These are phyloP conservation scores for Pituophis catenifer DNA, from an alignment of 2,113 vertebrate species.

Conservation along the genomic window DNA sequence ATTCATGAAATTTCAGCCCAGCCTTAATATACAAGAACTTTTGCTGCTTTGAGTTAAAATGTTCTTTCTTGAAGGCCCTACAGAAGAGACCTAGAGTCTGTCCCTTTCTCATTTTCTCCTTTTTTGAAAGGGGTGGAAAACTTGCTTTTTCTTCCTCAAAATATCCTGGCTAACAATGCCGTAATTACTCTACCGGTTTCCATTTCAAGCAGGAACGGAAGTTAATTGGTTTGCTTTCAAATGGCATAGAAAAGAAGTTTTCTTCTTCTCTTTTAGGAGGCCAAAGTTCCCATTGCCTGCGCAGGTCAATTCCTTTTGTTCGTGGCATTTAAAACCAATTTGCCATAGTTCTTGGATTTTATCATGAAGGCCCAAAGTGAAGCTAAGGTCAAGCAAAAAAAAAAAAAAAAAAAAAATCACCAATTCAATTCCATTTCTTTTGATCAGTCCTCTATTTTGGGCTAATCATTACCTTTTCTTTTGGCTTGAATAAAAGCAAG, in stretches of 20 bases:
- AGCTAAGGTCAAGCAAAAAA: not conserved
- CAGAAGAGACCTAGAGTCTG: not conserved
- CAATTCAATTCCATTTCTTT: not conserved
- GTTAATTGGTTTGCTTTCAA: not conserved
- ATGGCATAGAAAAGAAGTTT: not conserved
- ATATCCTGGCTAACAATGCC: not conserved
- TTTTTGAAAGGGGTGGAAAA: not conserved
- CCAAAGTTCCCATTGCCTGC: not conserved
- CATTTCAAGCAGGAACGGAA: not conserved
- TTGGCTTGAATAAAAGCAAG: not conserved
- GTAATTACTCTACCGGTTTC: not conserved
- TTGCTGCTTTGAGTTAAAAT: not conserved
- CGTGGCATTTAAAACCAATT: not conserved
- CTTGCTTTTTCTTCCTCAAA: not conserved
- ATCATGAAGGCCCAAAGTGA: not conserved
- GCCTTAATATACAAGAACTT: not conserved
- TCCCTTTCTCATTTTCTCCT: not conserved
- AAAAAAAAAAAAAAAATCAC: not conserved
- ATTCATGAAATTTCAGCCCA: not conserved
- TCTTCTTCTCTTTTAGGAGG: not conserved
- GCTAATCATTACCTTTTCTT: not conserved
- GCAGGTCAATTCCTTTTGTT: slow-evolving; percentile 2
- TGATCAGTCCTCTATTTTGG: not conserved
- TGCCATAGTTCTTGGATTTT: not conserved
- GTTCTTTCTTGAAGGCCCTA: not conserved